phyloP scores from a whole-genome alignment of 2,113 vertebrate genomes.

The Anarrhichthys ocellatus region DNA sequence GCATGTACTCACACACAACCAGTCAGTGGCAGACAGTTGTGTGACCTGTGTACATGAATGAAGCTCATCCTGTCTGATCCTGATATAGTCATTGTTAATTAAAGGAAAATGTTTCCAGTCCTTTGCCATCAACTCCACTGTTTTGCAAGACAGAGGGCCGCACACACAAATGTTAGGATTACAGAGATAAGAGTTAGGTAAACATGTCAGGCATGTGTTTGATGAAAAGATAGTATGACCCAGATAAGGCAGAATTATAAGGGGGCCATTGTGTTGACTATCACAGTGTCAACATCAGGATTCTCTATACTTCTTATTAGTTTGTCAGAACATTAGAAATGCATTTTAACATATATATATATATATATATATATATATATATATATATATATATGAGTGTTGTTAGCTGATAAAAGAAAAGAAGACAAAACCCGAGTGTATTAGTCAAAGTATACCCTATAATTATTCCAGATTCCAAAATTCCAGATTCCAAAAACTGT shows the following conservation, averaged over 20 bases:
- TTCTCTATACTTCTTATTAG: neutral
- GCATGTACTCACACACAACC: constrained; percentile 11
- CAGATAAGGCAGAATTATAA: constrained; percentile 50
- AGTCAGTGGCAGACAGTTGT: constrained; percentile 11
- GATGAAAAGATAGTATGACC: constrained; percentile 56
- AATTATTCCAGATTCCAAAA: neutral
- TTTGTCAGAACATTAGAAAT: neutral
- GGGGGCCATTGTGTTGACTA: constrained; percentile 42
- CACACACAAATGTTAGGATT: constrained; percentile 13
- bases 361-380: no score
- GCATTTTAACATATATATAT: neutral
- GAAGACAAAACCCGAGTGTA: neutral
- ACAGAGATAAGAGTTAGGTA: constrained; percentile 23
- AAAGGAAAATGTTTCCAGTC: constrained; percentile 28
- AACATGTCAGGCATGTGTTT: constrained; percentile 40
- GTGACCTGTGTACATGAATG: constrained; percentile 11
- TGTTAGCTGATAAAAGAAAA: neutral
- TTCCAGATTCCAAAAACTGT: constrained; percentile 19
- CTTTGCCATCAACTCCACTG: constrained; percentile 12
- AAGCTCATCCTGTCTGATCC: constrained; percentile 20
- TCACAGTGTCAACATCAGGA: constrained; percentile 3
- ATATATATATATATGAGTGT: no score
- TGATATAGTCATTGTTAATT: constrained; percentile 23
- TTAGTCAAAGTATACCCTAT: neutral
- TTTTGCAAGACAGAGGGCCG: constrained; percentile 21